A percentile compares a stretch with the other conserved stretches of the same genome.
Conservation (phyloP, 1,140 invertebrate genomes). For the Mycetomoellerius zeteki region DNA sequence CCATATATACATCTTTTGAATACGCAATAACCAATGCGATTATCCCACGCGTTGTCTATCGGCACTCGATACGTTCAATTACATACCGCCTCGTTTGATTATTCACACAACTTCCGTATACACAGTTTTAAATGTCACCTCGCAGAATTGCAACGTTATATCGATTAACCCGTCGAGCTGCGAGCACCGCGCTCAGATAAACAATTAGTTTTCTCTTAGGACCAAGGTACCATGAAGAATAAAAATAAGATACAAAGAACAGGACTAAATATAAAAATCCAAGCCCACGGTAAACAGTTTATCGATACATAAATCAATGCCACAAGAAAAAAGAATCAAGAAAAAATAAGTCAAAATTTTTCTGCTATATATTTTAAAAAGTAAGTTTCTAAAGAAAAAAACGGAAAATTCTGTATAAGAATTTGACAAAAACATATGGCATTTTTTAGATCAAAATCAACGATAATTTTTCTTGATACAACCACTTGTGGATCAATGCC, state of each 20-base stretch:
- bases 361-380: not conserved
- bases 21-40: conserved; percentile 6
- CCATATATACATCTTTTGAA: conserved; percentile 17
- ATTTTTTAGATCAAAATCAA: not conserved
- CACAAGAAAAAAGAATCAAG: not conserved
- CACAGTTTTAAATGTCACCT: not conserved
- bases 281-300: not conserved
- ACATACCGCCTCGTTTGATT: not conserved
- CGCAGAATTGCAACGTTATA: not conserved
- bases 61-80: not conserved
- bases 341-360: not conserved
- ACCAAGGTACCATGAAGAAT: not conserved
- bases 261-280: not conserved
- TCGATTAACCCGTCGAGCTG: conserved; percentile 9
- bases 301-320: not conserved
- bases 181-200: not conserved
- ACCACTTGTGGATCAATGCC: not conserved
- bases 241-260: conserved; percentile 12
- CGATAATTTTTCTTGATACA: not conserved
- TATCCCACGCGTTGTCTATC: not conserved
- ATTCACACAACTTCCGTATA: not conserved
- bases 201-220: conserved; percentile 1
- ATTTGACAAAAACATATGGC: not conserved
- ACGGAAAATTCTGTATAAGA: not conserved
- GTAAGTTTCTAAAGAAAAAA: not conserved